Percentiles rank a stretch among this genome's conserved stretches.
phyloP scores from a whole-genome alignment of 2,888 invertebrate species.

The Eucera pruinosa region DNA sequence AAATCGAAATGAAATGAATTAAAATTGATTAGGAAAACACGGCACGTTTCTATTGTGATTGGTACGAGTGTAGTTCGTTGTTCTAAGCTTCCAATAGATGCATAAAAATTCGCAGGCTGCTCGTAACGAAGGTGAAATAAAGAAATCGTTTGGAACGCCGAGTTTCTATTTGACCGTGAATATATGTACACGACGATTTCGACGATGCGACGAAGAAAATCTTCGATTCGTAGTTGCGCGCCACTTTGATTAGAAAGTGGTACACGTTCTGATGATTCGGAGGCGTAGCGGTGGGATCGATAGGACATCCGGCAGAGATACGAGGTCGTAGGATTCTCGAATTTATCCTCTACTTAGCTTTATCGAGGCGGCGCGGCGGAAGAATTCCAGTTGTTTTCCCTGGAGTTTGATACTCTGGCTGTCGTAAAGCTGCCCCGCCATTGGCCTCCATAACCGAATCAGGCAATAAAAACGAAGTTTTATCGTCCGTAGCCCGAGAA shows the following conservation, averaged over 20 bases:
- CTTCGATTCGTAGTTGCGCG: no score
- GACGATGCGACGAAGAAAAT: no score
- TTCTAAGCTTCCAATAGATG: no score
- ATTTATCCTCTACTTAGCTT: constrained; percentile 48
- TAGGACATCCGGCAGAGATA: neutral
- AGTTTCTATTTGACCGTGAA: no score
- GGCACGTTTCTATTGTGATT: no score
- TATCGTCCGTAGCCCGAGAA: constrained; percentile 30
- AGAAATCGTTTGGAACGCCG: no score
- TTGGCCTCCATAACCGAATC: constrained; percentile 49
- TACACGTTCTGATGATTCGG: neutral
- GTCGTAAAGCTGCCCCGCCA: constrained; percentile 37
- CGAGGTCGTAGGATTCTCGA: constrained; percentile 16
- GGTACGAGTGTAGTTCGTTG: no score
- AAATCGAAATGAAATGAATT: no score
- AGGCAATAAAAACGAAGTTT: constrained; percentile 51
- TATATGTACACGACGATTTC: no score
- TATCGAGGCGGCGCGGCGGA: constrained; percentile 21
- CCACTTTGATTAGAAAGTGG: neutral
- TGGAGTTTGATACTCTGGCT: constrained; percentile 37
- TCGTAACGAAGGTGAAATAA: no score
- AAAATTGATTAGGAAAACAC: no score
- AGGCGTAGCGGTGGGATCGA: neutral
- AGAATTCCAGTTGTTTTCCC: constrained; percentile 48
- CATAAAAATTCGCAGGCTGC: no score